Evolutionary conservation across 2,888 invertebrate species (phyloP).

Genomic region (Cheiracanthium punctorium): DNA sequence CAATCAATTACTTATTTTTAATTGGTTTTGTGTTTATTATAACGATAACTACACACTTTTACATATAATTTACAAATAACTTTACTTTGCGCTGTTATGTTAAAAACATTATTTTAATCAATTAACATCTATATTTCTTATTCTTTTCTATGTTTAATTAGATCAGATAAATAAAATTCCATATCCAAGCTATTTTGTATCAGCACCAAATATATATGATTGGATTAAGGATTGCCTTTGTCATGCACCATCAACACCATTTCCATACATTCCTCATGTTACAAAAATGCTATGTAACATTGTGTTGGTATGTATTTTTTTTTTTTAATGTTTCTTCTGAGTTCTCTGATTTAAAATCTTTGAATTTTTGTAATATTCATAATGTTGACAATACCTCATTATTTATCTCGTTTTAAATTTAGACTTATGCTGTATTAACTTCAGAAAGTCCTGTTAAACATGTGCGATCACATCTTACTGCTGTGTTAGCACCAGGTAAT

Average conservation of each 20-base stretch:
- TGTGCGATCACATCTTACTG: conserved; percentile 24
- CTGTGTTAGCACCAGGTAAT: conserved; percentile 35
- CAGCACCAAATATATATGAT: conserved; percentile 84
- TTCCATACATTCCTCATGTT: conserved; percentile 85
- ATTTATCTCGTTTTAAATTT: background rate
- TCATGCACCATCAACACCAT: conserved; percentile 79
- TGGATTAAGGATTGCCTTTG: conserved; percentile 83
- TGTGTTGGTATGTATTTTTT: conserved; percentile 48
- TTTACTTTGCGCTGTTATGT: no score
- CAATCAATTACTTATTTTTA: no score
- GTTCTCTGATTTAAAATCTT: background rate
- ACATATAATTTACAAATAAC: no score
- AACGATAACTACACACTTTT: no score
- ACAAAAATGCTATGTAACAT: conserved; percentile 77
- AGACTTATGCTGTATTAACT: conserved; percentile 51
- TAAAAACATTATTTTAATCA: no score
- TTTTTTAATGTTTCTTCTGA: background rate
- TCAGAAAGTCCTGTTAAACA: conserved; percentile 30
- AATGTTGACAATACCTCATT: background rate
- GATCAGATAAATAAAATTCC: conserved; percentile 74
- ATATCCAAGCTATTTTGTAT: conserved; percentile 80
- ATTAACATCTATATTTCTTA: no score
- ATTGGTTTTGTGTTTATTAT: no score
- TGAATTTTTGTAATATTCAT: background rate
- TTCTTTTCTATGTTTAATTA: conserved; percentile 71